Evolutionary conservation across 2,888 invertebrate genomes (phyloP).

Genomic region (Baronia brevicornis): DNA sequence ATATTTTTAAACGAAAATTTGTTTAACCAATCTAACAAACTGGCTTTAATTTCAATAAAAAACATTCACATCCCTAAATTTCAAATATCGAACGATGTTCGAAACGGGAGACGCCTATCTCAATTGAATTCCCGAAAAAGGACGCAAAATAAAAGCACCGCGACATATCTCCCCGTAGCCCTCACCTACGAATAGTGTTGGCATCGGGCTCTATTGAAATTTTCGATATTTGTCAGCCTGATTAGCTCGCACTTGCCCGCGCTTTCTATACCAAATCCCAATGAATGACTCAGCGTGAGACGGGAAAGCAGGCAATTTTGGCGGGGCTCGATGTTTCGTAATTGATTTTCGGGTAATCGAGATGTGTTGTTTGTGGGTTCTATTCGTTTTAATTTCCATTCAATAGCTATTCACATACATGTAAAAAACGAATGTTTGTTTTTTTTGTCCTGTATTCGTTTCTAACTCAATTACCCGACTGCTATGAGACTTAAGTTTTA

Average conservation of each 20-base stretch:
- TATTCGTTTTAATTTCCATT: constrained; percentile 21
- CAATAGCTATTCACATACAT: too few species aligned
- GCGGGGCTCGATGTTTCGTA: constrained; percentile 26
- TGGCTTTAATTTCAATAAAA: too few species aligned
- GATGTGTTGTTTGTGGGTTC: constrained; percentile 20
- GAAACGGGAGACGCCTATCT: constrained; percentile 64
- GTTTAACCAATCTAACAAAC: too few species aligned
- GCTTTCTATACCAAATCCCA: constrained; percentile 35
- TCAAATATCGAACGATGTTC: constrained; percentile 58
- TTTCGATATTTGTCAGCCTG: constrained; percentile 69
- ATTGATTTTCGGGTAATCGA: constrained; percentile 16
- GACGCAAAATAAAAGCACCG: constrained; percentile 57
- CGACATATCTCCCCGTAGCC: constrained; percentile 35
- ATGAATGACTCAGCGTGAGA: constrained; percentile 63
- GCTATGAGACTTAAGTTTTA: too few species aligned
- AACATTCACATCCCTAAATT: constrained; percentile 58
- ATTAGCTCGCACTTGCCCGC: constrained; percentile 59
- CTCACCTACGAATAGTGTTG: constrained; percentile 53
- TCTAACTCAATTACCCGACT: too few species aligned
- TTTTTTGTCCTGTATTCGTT: too few species aligned
- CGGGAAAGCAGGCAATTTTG: constrained; percentile 38
- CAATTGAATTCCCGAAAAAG: constrained; percentile 73
- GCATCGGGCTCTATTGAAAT: constrained; percentile 55
- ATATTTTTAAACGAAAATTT: too few species aligned
- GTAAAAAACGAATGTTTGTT: constrained; percentile 23